phyloP scores from a whole-genome alignment of 2,888 invertebrate genomes.

The Phaedon cochleariae region DNA sequence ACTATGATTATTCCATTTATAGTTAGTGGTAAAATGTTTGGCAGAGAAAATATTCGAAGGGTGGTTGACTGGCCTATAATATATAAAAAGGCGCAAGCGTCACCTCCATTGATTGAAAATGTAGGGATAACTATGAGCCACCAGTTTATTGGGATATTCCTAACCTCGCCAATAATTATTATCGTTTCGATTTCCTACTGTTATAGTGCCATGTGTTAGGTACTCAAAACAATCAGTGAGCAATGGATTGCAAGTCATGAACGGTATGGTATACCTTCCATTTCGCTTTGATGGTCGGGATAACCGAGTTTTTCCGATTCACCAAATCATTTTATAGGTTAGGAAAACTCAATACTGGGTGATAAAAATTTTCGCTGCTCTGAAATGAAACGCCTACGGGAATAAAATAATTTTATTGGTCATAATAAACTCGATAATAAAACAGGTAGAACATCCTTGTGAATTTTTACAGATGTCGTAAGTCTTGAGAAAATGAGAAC shows the following conservation, averaged over 20 bases:
- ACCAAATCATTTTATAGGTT: neutral
- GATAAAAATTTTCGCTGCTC: neutral
- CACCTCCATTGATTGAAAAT: constrained; percentile 29
- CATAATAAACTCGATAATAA: neutral
- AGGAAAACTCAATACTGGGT: neutral
- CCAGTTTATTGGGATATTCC: neutral
- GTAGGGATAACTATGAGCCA: constrained; percentile 6
- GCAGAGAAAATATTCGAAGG: too few relatives aligned
- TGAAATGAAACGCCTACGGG: neutral
- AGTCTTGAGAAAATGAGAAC: too few relatives aligned
- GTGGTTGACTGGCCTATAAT: neutral
- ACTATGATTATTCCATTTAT: too few relatives aligned
- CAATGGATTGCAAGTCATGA: neutral
- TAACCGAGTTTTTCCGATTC: neutral
- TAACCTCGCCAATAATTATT: neutral
- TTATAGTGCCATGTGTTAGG: neutral
- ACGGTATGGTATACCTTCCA: neutral
- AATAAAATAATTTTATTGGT: neutral
- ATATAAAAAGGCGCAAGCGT: constrained; percentile 28
- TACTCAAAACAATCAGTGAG: neutral
- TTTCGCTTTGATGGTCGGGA: neutral
- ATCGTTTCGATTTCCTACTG: neutral
- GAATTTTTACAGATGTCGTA: too few relatives aligned
- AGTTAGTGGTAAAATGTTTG: too few relatives aligned
- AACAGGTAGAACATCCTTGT: too few relatives aligned